Percentiles rank a stretch among this genome's conserved stretches.
Conservation (phyloP, 2,888 invertebrate species). For the Drosophila borealis region DNA sequence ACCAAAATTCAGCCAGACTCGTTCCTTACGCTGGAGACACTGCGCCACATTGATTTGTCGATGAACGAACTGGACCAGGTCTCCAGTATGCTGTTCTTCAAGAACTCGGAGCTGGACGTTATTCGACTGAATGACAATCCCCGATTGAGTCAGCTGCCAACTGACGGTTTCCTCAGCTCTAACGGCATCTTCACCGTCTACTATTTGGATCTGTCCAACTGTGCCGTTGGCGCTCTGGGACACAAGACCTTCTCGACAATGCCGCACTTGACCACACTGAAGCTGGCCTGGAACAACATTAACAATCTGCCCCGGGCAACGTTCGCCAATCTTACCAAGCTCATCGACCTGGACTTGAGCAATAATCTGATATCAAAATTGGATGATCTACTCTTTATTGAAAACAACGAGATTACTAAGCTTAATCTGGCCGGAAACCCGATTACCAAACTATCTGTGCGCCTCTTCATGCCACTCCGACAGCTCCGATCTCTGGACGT, state of each 20-base stretch:
- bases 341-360: constrained; percentile 90
- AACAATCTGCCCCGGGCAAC: constrained; percentile 86
- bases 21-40: constrained; percentile 88
- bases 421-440: constrained; percentile 91
- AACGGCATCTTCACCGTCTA: constrained; percentile 88
- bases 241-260: constrained; percentile 89
- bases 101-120: constrained; percentile 89
- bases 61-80: constrained; percentile 89
- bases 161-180: constrained; percentile 88
- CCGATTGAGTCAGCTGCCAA: constrained; percentile 88
- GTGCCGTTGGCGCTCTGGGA: constrained; percentile 88
- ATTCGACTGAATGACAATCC: constrained; percentile 90
- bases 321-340: constrained; percentile 86
- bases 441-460: constrained; percentile 88
- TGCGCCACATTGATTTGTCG: constrained; percentile 90
- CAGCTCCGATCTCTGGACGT: constrained; percentile 89
- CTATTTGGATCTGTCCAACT: constrained; percentile 90
- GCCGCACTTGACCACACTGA: constrained; percentile 89
- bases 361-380: constrained; percentile 88
- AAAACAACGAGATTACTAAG: constrained; percentile 88
- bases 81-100: constrained; percentile 89
- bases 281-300: constrained; percentile 89
- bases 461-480: constrained; percentile 88
- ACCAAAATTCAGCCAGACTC: constrained; percentile 89
- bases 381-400: constrained; percentile 88